These are phyloP conservation scores for Oreochromis spilurus DNA, from an alignment of 2,113 vertebrate genomes.

Conservation along the genomic window DNA sequence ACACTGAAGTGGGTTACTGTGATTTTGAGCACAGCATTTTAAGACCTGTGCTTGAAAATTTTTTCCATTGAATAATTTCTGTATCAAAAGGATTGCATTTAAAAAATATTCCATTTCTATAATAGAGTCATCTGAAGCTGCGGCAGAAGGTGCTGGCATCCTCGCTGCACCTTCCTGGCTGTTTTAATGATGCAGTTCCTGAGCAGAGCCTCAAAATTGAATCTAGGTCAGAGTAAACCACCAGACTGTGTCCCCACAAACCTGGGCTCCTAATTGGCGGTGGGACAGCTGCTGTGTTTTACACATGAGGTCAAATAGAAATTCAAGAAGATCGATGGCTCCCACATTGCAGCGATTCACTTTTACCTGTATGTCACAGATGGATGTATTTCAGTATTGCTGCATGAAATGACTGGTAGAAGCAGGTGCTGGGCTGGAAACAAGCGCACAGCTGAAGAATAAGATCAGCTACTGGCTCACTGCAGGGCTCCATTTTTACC, in stretches of 20 bases:
- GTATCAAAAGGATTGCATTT: not conserved
- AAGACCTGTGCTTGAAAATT: not conserved
- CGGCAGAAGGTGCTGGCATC: not conserved
- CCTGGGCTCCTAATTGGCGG: not conserved
- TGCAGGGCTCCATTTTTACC: not conserved
- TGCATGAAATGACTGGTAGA: not conserved
- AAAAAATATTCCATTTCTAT: not conserved
- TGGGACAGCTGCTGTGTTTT: not conserved
- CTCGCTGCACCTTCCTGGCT: not conserved
- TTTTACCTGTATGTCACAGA: not conserved
- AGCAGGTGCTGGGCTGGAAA: not conserved
- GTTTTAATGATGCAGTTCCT: not conserved
- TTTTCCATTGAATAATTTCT: not conserved
- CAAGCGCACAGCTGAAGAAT: not conserved
- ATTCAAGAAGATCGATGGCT: not conserved
- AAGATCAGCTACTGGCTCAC: not conserved
- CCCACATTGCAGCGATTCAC: not conserved
- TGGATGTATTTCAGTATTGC: not conserved
- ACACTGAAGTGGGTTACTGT: not conserved
- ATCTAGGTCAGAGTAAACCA: not conserved
- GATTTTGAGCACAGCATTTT: not conserved
- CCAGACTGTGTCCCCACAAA: not conserved
- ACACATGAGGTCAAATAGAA: not conserved
- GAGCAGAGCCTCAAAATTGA: not conserved
- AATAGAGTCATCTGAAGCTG: not conserved